Base-by-base conservation (phyloP, 2,888 invertebrate genomes). In the Campopleginae sp. region DNA sequence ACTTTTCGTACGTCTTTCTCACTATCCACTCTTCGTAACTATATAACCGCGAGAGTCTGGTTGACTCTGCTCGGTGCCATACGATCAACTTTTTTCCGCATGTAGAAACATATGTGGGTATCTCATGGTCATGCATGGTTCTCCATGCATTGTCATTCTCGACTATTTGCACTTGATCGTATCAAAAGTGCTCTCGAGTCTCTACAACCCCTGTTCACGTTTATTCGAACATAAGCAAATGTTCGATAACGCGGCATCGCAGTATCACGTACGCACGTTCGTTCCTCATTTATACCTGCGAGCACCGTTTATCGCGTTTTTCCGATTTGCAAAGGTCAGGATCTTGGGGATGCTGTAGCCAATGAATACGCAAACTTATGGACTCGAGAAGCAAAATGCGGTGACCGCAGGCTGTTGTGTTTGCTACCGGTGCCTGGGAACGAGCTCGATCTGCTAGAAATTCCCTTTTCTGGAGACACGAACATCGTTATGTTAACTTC, bases 401-500 rank as follows among this genome's bases (percentile, higher is more conserved):
- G 72, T 82, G 74, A 66, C 74, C 79, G 31, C 44, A 5, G 27
- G 42, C 66, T 74, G 66, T 54, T 46, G 63, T 54, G 72, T 76
- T 61, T 54, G 76, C 66, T 48, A 19, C 63, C 31, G 17, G n/a
- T 42, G 46, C n/a, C 42, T 71, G 48, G 38, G 14, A 48, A 19
- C n/a, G 42, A 66, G 12, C 46, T 38, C 88, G 90, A 91, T 90
- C 90, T 89, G 89, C 87, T 87, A 86, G 91, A 91, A 91, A 91
- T 91, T 91, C 90, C 89, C 89, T 91, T 89, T 89, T 87, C 75
- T 83, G 8, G 68, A 31, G 70, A 65, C 23, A 46, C 38, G 54
- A 63, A 63, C 10, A 27, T 58, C 3, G 5, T 6, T 58, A 14
- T 58, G 14, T 27, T 58, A 14, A 27, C 58, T 58, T 27, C 14